These are phyloP conservation scores for Erebia palarica DNA, from an alignment of 2,888 invertebrate genomes.

Conservation along the genomic window DNA sequence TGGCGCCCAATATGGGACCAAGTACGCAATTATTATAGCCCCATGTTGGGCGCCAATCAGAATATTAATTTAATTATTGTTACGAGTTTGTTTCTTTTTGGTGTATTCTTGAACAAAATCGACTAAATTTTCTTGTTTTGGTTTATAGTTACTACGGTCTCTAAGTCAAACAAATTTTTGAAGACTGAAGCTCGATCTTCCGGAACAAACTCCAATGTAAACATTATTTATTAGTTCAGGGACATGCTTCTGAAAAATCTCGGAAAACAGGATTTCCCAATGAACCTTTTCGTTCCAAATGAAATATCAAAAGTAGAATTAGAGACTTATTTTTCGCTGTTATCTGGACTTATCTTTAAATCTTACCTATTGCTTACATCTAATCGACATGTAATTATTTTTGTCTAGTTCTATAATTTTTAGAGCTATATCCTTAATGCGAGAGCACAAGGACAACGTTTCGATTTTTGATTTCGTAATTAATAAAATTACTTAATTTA, in stretches of 20 bases:
- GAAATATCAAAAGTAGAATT: too few relatives aligned
- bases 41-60: neutral
- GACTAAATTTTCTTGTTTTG: neutral
- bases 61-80: neutral
- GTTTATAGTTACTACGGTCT: neutral
- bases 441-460: slow-evolving; percentile 1
- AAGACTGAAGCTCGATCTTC: slow-evolving; percentile 23
- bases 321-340: too few relatives aligned
- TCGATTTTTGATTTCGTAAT: neutral
- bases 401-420: neutral
- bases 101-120: neutral
- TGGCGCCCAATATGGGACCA: neutral
- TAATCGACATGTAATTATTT: too few relatives aligned
- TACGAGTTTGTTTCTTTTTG: neutral
- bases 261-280: neutral
- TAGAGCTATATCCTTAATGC: neutral
- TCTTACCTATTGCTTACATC: too few relatives aligned
- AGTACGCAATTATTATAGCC: too few relatives aligned
- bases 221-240: neutral
- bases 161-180: slow-evolving; percentile 13
- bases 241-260: neutral
- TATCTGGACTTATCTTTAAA: too few relatives aligned
- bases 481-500: too few relatives aligned
- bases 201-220: neutral
- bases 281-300: too few relatives aligned